A percentile compares a stretch with the other conserved stretches of the same genome.
Evolutionary conservation across 2,113 vertebrate genomes (phyloP).

Genomic region (Thryonomys swinderianus): DNA sequence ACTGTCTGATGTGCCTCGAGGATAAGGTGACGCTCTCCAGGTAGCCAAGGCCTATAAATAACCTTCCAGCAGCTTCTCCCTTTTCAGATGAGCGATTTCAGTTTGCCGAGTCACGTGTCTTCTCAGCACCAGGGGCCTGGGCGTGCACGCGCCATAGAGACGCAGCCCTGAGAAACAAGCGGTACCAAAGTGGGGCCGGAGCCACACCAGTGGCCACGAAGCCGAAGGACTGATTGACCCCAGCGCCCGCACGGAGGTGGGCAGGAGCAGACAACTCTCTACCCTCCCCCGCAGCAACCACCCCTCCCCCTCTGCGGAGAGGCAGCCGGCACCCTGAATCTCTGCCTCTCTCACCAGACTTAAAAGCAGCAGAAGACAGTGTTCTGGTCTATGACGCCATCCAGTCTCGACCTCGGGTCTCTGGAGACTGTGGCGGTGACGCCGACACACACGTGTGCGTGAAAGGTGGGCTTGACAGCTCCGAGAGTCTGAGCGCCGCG

Average conservation of each 20-base stretch:
- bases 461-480: neutral
- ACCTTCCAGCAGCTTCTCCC: neutral
- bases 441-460: neutral
- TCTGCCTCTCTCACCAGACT: neutral
- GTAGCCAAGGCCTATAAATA: conserved; percentile 84
- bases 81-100: conserved; percentile 2
- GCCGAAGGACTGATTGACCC: neutral
- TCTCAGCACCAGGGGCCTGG: neutral
- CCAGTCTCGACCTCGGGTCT: neutral
- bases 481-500: no score
- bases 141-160: neutral
- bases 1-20: conserved; percentile 64
- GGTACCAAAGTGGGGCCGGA: neutral
- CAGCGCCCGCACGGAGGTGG: no score
- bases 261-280: neutral
- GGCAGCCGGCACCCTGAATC: neutral
- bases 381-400: neutral
- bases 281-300: neutral
- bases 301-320: neutral
- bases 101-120: neutral
- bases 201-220: neutral
- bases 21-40: conserved; percentile 77
- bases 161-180: neutral
- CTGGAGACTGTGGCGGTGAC: neutral
- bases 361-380: neutral